Conservation (phyloP, 2,888 invertebrate species). For the Watsonalla cultraria region DNA sequence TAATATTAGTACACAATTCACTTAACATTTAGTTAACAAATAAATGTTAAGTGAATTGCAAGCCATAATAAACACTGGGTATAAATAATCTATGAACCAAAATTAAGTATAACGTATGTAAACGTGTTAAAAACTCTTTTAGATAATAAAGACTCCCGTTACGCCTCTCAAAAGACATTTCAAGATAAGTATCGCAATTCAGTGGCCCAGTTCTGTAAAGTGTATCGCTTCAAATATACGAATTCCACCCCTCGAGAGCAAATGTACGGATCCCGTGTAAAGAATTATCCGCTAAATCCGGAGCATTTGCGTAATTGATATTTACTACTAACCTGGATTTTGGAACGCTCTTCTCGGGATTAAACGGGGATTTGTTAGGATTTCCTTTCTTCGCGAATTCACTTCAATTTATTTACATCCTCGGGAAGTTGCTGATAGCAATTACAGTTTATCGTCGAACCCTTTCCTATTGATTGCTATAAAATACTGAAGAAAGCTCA, state of each 20-base stretch:
- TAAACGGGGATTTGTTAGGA: conserved; percentile 69
- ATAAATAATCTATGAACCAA: no score
- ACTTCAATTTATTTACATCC: conserved; percentile 67
- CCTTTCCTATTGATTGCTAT: conserved; percentile 18
- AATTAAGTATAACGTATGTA: no score
- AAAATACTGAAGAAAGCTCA: conserved; percentile 7
- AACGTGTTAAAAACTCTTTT: no score
- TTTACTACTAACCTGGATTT: conserved; percentile 77
- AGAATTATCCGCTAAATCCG: conserved; percentile 52
- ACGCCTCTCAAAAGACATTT: not conserved
- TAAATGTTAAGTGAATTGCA: no score
- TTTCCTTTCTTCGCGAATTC: conserved; percentile 60
- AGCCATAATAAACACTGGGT: no score
- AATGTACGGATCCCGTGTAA: conserved; percentile 25
- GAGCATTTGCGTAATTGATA: conserved; percentile 76
- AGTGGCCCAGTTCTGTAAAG: not conserved
- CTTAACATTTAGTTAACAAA: no score
- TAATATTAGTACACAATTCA: no score
- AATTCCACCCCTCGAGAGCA: conserved; percentile 33
- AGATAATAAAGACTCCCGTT: no score
- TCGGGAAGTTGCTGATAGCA: conserved; percentile 39
- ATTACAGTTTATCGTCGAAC: conserved; percentile 37
- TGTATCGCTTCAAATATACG: conserved; percentile 17
- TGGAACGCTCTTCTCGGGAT: conserved; percentile 61
- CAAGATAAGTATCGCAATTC: not conserved